phyloP scores from a whole-genome alignment of 2,797 vertebrate genomes.

The Enteromius trimaculatus region DNA sequence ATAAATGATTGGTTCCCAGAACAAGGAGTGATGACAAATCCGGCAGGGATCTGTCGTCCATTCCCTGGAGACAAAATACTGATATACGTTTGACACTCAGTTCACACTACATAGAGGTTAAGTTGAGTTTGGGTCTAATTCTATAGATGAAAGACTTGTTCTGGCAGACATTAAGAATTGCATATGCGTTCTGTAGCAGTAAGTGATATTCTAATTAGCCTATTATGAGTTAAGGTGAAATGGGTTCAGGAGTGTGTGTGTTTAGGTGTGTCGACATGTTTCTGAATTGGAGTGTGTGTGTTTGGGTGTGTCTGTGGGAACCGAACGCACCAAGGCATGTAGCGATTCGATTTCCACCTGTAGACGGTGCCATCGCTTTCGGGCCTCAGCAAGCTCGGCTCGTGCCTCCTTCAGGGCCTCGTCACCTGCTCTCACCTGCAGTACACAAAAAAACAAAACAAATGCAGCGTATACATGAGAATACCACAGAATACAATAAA shows the following conservation, averaged over 20 bases:
- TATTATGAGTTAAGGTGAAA: not conserved
- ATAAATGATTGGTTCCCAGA: not conserved
- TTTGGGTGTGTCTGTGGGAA: constrained; percentile 11
- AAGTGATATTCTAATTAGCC: not conserved
- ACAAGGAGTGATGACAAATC: not conserved
- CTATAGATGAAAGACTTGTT: not conserved
- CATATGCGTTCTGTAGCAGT: not conserved
- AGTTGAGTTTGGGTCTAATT: not conserved
- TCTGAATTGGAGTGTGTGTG: not conserved
- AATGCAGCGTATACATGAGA: not conserved
- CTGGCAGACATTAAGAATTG: not conserved
- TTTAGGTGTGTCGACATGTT: constrained; percentile 17
- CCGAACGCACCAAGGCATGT: constrained; percentile 86
- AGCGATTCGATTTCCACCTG: constrained; percentile 93
- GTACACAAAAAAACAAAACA: constrained; percentile 11
- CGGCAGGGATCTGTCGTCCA: not conserved
- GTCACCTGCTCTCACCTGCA: constrained; percentile 72
- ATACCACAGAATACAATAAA: not conserved
- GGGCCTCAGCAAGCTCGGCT: constrained; percentile 87
- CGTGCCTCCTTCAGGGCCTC: constrained; percentile 85
- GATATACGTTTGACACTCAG: not conserved
- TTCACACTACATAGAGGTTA: not conserved
- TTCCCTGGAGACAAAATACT: not conserved
- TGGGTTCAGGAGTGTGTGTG: not conserved
- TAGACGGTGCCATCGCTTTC: constrained; percentile 88